Evolutionary conservation across 2,113 vertebrate species (phyloP).

Genomic region (Trogon melanurus): DNA sequence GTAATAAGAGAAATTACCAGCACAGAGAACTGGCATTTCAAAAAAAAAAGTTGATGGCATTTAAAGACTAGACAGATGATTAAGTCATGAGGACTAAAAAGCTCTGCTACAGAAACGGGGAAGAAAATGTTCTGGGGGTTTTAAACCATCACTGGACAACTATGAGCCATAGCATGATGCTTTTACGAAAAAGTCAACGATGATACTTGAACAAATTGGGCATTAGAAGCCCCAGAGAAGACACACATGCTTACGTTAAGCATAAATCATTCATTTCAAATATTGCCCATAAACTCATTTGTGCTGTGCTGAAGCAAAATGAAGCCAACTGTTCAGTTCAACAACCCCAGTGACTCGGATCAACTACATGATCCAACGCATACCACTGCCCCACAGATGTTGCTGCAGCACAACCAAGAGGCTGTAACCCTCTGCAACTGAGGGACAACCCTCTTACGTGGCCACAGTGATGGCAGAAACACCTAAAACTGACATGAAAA

Average conservation of each 20-base stretch:
- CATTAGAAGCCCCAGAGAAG: neutral
- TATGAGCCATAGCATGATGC: fast-evolving
- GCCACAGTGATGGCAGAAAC: neutral
- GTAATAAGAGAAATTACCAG: neutral
- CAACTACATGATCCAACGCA: neutral
- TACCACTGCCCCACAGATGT: neutral
- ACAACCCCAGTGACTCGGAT: neutral
- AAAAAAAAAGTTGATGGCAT: neutral
- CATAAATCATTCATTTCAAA: neutral
- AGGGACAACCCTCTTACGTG: neutral
- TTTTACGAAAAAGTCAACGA: neutral
- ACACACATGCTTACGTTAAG: neutral
- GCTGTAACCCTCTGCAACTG: too few relatives aligned
- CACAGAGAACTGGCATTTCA: neutral
- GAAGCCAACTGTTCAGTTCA: neutral
- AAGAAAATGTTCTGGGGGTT: neutral
- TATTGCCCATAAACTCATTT: neutral
- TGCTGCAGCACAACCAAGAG: neutral
- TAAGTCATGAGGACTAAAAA: neutral
- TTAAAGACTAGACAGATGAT: neutral
- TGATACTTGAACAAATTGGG: neutral
- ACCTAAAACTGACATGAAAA: neutral
- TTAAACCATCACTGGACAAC: neutral
- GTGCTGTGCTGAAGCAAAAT: neutral
- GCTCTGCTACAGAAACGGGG: neutral